These are phyloP conservation scores for Macaca mulatta DNA, from an alignment of 2,113 vertebrate species.

Conservation along the genomic window DNA sequence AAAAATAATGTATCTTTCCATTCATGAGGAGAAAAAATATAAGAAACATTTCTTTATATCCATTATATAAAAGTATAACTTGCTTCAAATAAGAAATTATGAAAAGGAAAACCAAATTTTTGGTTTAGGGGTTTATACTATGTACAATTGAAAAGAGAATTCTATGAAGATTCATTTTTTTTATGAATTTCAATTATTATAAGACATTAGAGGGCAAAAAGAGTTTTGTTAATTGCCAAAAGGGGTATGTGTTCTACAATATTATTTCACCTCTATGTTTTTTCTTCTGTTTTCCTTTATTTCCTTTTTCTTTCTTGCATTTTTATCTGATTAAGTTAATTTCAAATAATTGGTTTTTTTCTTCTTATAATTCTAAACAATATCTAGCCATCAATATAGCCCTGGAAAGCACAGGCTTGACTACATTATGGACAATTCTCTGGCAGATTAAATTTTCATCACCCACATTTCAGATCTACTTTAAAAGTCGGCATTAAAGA, in stretches of 20 bases:
- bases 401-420: background rate
- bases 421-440: background rate
- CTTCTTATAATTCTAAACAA: background rate
- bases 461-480: background rate
- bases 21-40: background rate
- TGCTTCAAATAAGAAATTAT: background rate
- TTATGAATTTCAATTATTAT: background rate
- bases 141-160: background rate
- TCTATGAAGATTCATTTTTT: background rate
- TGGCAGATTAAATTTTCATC: background rate
- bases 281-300: background rate
- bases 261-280: background rate
- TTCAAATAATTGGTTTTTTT: background rate
- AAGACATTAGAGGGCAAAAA: background rate
- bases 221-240: background rate
- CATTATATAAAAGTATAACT: background rate
- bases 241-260: background rate
- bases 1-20: background rate
- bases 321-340: background rate
- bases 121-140: background rate
- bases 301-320: background rate
- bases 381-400: background rate
- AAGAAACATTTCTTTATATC: background rate
- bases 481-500: conserved; percentile 5
- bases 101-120: background rate